A percentile compares a stretch with the other conserved stretches of the same genome.
Evolutionary conservation across 23 tunicate species (phyloP).

Genomic region (Styela clava): DNA sequence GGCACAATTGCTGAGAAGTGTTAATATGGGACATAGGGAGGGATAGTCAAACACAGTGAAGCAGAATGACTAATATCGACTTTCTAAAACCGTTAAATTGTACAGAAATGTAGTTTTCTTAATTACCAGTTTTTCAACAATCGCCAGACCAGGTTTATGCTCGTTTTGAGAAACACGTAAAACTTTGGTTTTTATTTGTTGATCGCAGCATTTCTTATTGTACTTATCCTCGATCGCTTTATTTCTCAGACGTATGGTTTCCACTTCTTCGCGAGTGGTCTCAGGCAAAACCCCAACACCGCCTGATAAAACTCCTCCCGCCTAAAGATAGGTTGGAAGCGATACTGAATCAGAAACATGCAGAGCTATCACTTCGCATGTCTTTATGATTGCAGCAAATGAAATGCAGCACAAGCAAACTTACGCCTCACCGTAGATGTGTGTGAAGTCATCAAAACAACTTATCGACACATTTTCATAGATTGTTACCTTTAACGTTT

Average conservation of each 20-base stretch:
- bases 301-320: not conserved
- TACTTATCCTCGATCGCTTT: not conserved
- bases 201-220: not conserved
- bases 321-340: not conserved
- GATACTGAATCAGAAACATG: not conserved
- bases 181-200: not conserved
- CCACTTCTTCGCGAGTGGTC: slow-evolving; percentile 1
- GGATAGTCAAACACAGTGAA: no score
- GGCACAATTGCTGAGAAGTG: no score
- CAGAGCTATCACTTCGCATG: not conserved
- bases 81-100: no score
- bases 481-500: no score
- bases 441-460: no score
- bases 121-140: no score
- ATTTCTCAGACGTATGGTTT: not conserved
- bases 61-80: no score
- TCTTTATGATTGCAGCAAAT: not conserved
- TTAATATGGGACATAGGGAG: no score
- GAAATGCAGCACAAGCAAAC: not conserved
- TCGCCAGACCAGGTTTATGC: slow-evolving; percentile 14
- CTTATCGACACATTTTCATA: no score
- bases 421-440: not conserved
- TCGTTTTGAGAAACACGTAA: not conserved
- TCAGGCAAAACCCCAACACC: not conserved
- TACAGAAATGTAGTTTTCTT: no score